These are phyloP conservation scores for Rhea americana DNA, from an alignment of 2,113 vertebrate genomes.

Conservation along the genomic window DNA sequence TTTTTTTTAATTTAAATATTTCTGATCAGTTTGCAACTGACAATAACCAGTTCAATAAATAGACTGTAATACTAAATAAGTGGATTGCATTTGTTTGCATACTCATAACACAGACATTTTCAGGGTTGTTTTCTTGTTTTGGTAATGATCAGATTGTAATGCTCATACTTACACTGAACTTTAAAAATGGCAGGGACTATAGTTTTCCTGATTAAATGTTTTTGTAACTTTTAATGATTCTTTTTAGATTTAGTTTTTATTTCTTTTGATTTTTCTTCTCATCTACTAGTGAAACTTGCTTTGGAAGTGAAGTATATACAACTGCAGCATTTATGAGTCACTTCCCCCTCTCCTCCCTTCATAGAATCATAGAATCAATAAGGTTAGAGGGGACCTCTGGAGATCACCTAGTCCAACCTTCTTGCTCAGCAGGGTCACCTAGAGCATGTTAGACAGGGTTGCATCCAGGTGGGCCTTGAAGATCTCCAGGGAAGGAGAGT, in stretches of 20 bases:
- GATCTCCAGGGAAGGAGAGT: background rate
- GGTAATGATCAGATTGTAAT: background rate
- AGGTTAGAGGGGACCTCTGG: too few relatives aligned
- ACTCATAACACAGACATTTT: rapidly evolving
- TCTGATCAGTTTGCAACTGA: background rate
- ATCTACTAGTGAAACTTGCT: background rate
- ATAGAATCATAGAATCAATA: too few relatives aligned
- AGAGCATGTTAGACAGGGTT: too few relatives aligned
- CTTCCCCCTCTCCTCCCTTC: background rate
- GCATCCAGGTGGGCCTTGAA: too few relatives aligned
- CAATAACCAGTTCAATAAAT: background rate
- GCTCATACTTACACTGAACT: background rate
- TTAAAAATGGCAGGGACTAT: background rate
- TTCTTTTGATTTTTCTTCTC: background rate
- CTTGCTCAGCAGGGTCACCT: too few relatives aligned
- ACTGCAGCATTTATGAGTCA: background rate
- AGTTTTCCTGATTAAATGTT: background rate
- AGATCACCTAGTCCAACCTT: too few relatives aligned
- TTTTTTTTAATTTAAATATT: background rate
- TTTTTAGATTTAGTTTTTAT: background rate
- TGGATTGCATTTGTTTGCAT: background rate
- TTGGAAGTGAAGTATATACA: background rate
- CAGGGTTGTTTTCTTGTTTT: rapidly evolving
- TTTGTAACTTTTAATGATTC: background rate
- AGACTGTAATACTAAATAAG: background rate